phyloP scores from a whole-genome alignment of 2,113 vertebrate species.

The Oncorhynchus gorbuscha region DNA sequence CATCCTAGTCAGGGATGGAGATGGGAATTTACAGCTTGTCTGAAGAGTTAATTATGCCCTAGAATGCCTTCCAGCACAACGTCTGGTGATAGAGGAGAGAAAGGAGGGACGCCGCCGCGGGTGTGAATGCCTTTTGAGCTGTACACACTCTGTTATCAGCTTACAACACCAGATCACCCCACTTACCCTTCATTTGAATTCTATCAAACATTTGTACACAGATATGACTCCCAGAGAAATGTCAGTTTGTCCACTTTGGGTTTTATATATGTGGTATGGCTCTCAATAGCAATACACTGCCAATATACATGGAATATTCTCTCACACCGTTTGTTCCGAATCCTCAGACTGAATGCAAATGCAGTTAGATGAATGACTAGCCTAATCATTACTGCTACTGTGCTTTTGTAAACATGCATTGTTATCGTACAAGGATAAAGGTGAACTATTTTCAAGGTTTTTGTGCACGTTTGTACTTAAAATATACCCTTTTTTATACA shows the following conservation, averaged over 20 bases:
- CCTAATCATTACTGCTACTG: neutral
- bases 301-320: neutral
- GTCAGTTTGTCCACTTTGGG: neutral
- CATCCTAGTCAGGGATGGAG: slow-evolving; percentile 25
- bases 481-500: neutral
- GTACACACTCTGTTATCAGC: slow-evolving; percentile 19
- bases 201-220: slow-evolving; percentile 41
- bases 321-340: neutral
- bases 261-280: neutral
- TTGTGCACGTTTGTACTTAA: neutral
- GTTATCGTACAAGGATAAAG: too few species aligned
- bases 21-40: slow-evolving; percentile 55
- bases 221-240: neutral
- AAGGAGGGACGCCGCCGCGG: slow-evolving; percentile 20
- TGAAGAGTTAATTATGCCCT: slow-evolving; percentile 62
- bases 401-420: neutral
- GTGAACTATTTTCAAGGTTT: neutral
- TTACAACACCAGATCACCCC: slow-evolving; percentile 37
- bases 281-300: neutral
- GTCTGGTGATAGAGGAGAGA: slow-evolving; percentile 34
- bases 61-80: slow-evolving; percentile 44
- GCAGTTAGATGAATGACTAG: neutral
- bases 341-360: neutral
- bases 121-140: slow-evolving; percentile 35
- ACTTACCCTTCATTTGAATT: slow-evolving; percentile 55